Percentiles rank a stretch among this genome's conserved stretches.
phyloP scores from a whole-genome alignment of 2,113 vertebrate species.

The Caranx melampygus region DNA sequence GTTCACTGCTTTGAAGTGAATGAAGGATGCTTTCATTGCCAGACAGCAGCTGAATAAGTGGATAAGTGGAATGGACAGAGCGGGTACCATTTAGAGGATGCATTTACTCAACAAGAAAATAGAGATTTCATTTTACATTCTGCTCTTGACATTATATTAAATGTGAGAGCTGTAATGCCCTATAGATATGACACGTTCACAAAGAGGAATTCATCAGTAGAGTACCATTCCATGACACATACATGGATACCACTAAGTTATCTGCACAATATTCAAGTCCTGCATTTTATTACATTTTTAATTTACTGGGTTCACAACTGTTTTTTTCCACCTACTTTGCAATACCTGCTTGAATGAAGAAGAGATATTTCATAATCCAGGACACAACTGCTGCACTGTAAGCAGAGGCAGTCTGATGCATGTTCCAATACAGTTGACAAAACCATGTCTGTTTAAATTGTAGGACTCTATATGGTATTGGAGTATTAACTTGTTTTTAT shows the following conservation, averaged over 20 bases:
- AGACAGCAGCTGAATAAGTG: not conserved
- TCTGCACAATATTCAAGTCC: not conserved
- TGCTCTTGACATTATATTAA: not conserved
- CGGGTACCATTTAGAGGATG: not conserved
- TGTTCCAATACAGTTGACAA: not conserved
- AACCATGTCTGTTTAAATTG: not conserved
- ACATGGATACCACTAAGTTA: not conserved
- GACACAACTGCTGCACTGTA: not conserved
- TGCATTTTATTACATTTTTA: not conserved
- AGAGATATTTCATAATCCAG: not conserved
- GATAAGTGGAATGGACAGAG: not conserved
- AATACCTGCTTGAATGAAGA: not conserved
- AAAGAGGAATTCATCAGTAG: not conserved
- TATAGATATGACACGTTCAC: not conserved
- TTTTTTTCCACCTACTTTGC: not conserved
- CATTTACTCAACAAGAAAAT: not conserved
- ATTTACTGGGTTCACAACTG: not conserved
- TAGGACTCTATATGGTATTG: slow-evolving; percentile 10
- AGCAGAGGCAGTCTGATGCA: not conserved
- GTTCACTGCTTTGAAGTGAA: not conserved
- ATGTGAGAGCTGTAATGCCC: not conserved
- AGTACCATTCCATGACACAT: not conserved
- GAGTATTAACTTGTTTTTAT: not conserved
- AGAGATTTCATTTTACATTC: not conserved
- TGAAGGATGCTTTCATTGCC: not conserved